Evolutionary conservation across 2,888 invertebrate genomes (phyloP).

Genomic region (Tholera decimalis): DNA sequence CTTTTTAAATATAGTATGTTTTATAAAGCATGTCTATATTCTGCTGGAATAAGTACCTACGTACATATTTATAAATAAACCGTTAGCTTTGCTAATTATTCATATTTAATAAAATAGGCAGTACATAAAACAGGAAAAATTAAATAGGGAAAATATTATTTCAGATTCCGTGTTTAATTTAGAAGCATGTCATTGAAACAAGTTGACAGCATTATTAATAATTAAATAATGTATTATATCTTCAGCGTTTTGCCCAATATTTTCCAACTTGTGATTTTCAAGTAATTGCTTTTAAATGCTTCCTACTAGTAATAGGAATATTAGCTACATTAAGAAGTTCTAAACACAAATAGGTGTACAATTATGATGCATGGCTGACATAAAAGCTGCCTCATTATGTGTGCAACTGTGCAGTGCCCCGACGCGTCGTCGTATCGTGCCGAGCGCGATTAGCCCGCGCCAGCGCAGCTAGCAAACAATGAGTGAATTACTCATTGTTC

Average conservation of each 20-base stretch:
- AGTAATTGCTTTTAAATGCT: background rate
- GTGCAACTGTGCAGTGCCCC: constrained; percentile 50
- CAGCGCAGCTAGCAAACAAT: constrained; percentile 34
- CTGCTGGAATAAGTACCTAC: background rate
- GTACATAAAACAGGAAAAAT: constrained; percentile 22
- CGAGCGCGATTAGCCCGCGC: constrained; percentile 24
- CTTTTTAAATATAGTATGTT: background rate
- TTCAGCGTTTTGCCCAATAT: background rate
- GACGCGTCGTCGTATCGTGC: constrained; percentile 14
- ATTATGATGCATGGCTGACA: constrained; percentile 28
- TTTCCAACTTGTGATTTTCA: background rate
- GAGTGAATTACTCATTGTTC: constrained; percentile 52
- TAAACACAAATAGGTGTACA: constrained; percentile 12
- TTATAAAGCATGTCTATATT: background rate
- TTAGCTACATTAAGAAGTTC: constrained; percentile 1
- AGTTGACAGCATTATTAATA: background rate
- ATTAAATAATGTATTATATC: background rate
- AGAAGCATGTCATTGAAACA: background rate
- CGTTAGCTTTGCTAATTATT: constrained; percentile 18
- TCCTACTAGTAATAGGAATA: background rate
- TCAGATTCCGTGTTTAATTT: constrained; percentile 1
- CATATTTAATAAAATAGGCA: constrained; percentile 15
- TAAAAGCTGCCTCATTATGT: constrained; percentile 36
- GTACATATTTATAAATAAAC: background rate
- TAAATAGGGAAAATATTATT: constrained; percentile 15